Conservation (phyloP, 2,888 invertebrate species). For the Nephrocerus scutellatus region DNA sequence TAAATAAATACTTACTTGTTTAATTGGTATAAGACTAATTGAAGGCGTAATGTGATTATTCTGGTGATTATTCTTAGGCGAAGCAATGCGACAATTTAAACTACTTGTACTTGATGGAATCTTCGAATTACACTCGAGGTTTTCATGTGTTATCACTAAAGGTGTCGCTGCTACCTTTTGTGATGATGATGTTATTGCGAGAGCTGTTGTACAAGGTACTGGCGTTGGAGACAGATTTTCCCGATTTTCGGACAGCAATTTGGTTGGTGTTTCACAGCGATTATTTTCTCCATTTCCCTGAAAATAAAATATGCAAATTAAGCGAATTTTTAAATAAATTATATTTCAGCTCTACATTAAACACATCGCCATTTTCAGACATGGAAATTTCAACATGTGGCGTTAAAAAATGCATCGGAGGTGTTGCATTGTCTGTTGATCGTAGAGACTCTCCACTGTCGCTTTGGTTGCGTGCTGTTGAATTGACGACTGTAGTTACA, state of each 20-base stretch:
- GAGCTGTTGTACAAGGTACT: slow-evolving; percentile 19
- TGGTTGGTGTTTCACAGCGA: too few relatives aligned
- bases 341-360: slow-evolving; percentile 40
- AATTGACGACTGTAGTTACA: slow-evolving; percentile 41
- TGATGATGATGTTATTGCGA: slow-evolving; percentile 22
- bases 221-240: slow-evolving; percentile 9
- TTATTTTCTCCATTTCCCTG: too few relatives aligned
- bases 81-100: slow-evolving; percentile 15
- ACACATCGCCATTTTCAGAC: slow-evolving; percentile 68
- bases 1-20: slow-evolving; percentile 58
- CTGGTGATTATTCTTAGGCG: slow-evolving; percentile 37
- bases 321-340: neutral
- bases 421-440: slow-evolving; percentile 79
- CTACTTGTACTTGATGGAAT: slow-evolving; percentile 38
- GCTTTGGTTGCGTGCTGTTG: slow-evolving; percentile 59
- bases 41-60: slow-evolving; percentile 67
- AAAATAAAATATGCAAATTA: too few relatives aligned
- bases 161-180: slow-evolving; percentile 8
- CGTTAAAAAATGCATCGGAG: slow-evolving; percentile 85
- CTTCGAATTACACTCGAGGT: slow-evolving; percentile 40
- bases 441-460: slow-evolving; percentile 79
- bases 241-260: too few relatives aligned
- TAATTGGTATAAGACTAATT: slow-evolving; percentile 79
- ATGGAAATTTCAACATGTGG: slow-evolving; percentile 88
- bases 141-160: slow-evolving; percentile 4